phyloP scores from a whole-genome alignment of 2,888 invertebrate species.

The Latheticus oryzae region DNA sequence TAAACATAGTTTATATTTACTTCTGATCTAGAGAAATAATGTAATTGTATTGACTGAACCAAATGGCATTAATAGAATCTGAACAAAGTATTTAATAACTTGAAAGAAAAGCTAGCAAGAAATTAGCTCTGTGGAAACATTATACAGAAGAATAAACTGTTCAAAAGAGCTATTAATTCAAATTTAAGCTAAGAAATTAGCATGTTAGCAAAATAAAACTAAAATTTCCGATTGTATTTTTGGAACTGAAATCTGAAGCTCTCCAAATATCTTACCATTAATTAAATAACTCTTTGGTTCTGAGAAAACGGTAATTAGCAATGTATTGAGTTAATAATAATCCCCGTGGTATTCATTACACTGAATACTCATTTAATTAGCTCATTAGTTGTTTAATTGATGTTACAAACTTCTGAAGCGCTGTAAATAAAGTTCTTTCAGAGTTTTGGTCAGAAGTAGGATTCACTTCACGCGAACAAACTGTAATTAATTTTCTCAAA shows the following conservation, averaged over 20 bases:
- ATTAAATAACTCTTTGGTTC: conserved; percentile 57
- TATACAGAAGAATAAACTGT: too few relatives aligned
- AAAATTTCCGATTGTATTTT: conserved; percentile 6
- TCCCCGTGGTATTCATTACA: conserved; percentile 63
- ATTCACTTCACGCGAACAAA: conserved; percentile 36
- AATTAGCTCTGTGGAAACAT: too few relatives aligned
- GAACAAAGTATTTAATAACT: too few relatives aligned
- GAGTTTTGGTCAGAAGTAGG: conserved; percentile 46
- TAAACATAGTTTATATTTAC: conserved; percentile 55
- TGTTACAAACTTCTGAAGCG: conserved; percentile 62
- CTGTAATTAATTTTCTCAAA: conserved; percentile 42
- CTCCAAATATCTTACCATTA: conserved; percentile 51
- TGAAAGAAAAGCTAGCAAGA: too few relatives aligned
- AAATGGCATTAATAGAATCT: too few relatives aligned
- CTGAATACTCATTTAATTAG: conserved; percentile 69
- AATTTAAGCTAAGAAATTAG: too few relatives aligned
- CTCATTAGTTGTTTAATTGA: conserved; percentile 69
- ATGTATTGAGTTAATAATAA: conserved; percentile 59
- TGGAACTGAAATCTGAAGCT: conserved; percentile 11
- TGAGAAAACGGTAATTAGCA: conserved; percentile 56
- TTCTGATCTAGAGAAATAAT: conserved; percentile 50
- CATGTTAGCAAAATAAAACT: conserved; percentile 24
- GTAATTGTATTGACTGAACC: conserved; percentile 51
- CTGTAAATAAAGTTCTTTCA: conserved; percentile 46
- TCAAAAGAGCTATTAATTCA: too few relatives aligned